Base-by-base conservation (phyloP, 2,888 invertebrate genomes). In the Eremobia ochroleuca region DNA sequence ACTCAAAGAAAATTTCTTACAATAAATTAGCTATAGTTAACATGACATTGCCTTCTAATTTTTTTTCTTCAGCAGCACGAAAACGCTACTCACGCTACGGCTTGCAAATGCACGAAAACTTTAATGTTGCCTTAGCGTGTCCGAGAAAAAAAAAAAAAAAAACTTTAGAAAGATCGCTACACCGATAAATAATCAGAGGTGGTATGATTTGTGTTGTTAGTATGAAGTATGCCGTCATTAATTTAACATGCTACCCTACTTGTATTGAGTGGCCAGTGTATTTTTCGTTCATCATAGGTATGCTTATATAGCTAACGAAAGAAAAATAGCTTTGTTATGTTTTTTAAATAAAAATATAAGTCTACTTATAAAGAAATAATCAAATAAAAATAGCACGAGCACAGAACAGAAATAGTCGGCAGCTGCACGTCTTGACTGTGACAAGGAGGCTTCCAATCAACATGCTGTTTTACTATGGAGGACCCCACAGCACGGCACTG, bases 81-180 rank as follows among this genome's bases (percentile, higher is more conserved):
- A 72, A 93, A 94, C 93, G 94, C 93, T 78, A 92, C 73, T 82
- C 89, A 88, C 85, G 90, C 90, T 73, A 91, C n/a, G 70, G 81
- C 84, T 88, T 80, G 85, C 86, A 90, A 91, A 91, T 91, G 91
- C 92, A 90, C 87, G 86, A 89, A 91, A 91, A 92, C 92, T 94
- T 94, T 94, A 95, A 95, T 94, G 93, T 85, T 90, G 76, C 85
- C 87, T 90, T 95, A 81, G 95, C 95, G 95, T 95, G 95, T 91
- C 90, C 74, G 31, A 70, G 83, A 82, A 87, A 90, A 77, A 90
- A 79, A n/a, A 28, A 70, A 83, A 82, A 87, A 90, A 91, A 85
- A 94, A 92, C 81, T 91, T 93, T 90, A 87, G 90, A 92, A 92
- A 92, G 91, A 92, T 91, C 86, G 81, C 64, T 73, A 80, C 75